These are phyloP conservation scores for Maniola jurtina DNA, from an alignment of 1,140 invertebrate species.

Conservation along the genomic window DNA sequence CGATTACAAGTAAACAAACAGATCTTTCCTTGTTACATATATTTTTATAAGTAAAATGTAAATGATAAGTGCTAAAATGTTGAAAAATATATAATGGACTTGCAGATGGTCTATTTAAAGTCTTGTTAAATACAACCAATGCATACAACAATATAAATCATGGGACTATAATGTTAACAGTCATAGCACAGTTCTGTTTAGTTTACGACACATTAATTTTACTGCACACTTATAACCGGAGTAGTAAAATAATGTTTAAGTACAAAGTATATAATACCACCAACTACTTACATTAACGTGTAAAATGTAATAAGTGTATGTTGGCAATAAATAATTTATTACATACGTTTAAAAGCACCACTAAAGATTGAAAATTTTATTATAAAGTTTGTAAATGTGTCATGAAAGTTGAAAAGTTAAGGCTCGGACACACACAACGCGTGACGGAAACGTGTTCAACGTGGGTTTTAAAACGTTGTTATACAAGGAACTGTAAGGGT, in stretches of 20 bases:
- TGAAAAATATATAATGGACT: too few species aligned
- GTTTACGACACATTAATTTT: slow-evolving; percentile 28
- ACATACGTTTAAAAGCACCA: background rate
- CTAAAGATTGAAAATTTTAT: background rate
- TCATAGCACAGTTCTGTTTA: slow-evolving; percentile 30
- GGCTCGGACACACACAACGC: too few species aligned
- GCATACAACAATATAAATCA: slow-evolving; percentile 4
- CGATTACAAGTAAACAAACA: too few species aligned
- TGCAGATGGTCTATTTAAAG: slow-evolving; percentile 3
- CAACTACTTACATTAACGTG: slow-evolving; percentile 15
- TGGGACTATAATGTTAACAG: slow-evolving; percentile 20
- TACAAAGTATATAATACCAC: slow-evolving; percentile 39
- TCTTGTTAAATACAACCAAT: slow-evolving; percentile 23
- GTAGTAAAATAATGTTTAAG: slow-evolving; percentile 33
- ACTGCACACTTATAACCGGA: slow-evolving; percentile 32
- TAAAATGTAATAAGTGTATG: background rate
- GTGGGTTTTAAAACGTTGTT: too few species aligned
- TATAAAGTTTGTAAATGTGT: background rate
- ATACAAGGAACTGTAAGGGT: too few species aligned
- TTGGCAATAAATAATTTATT: slow-evolving; percentile 18
- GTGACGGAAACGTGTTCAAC: too few species aligned
- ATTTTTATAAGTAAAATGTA: too few species aligned
- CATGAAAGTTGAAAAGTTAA: background rate
- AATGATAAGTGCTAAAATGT: too few species aligned
- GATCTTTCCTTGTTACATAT: too few species aligned